phyloP scores from a whole-genome alignment of 2,113 vertebrate species.

The Microcebus murinus region DNA sequence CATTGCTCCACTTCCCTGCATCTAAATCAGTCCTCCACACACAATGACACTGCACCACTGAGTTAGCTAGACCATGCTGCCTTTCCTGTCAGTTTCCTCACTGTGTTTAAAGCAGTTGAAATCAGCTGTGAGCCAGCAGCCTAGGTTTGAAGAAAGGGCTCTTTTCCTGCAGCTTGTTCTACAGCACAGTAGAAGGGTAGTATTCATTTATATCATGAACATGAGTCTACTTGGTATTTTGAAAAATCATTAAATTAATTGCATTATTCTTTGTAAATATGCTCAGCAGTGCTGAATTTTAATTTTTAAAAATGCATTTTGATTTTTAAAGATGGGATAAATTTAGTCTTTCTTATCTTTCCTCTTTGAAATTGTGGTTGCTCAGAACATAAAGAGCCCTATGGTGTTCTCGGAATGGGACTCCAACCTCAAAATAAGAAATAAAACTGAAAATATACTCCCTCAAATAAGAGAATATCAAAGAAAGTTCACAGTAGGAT shows the following conservation, averaged over 20 bases:
- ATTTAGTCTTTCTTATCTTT: background rate
- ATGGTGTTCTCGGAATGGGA: background rate
- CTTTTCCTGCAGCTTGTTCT: background rate
- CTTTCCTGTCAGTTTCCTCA: background rate
- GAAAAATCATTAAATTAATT: background rate
- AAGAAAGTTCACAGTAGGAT: conserved; percentile 9
- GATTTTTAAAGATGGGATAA: background rate
- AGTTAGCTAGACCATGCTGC: accelerated
- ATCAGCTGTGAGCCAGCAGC: background rate
- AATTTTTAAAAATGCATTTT: background rate
- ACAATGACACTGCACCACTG: background rate
- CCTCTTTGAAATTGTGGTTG: background rate
- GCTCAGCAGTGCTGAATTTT: background rate
- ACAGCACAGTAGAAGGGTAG: background rate
- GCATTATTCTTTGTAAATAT: background rate
- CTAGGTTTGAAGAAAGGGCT: background rate
- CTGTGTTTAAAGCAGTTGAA: background rate
- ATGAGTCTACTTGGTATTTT: background rate
- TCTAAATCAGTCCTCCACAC: background rate
- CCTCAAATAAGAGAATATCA: background rate
- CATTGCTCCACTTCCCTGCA: background rate
- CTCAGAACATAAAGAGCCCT: background rate
- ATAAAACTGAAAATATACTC: background rate
- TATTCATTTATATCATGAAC: background rate
- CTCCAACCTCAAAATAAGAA: background rate